phyloP scores from a whole-genome alignment of 2,113 vertebrate genomes.

The Fulica atra region DNA sequence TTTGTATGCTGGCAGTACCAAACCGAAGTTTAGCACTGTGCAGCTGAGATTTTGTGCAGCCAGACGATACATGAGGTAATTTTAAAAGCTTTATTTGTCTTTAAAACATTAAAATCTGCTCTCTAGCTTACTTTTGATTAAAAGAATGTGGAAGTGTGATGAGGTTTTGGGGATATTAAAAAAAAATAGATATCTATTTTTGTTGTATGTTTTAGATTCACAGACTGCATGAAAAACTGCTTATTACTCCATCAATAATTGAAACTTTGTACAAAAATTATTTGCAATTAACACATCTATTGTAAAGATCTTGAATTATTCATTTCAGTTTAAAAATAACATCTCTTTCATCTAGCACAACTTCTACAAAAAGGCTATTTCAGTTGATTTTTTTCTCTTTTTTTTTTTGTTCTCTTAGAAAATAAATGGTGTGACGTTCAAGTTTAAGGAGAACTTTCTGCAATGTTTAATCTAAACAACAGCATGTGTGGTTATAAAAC shows the following conservation, averaged over 20 bases:
- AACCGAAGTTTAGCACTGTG: slow-evolving; percentile 78
- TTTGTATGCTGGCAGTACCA: slow-evolving; percentile 82
- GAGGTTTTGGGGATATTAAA: neutral
- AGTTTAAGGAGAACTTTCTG: slow-evolving; percentile 74
- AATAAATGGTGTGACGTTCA: slow-evolving; percentile 59
- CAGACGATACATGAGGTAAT: slow-evolving; percentile 83
- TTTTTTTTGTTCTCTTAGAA: slow-evolving; percentile 40
- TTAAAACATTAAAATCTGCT: slow-evolving; percentile 76
- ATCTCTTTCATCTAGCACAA: slow-evolving; percentile 48
- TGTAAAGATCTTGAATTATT: slow-evolving; percentile 65
- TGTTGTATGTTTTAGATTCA: slow-evolving; percentile 22
- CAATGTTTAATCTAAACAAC: slow-evolving; percentile 73
- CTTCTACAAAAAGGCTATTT: slow-evolving; percentile 44
- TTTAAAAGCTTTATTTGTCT: slow-evolving; percentile 82
- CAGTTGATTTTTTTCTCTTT: neutral
- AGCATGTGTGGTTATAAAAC: slow-evolving; percentile 72
- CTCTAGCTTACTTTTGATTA: slow-evolving; percentile 70
- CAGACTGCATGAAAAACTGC: slow-evolving; percentile 39
- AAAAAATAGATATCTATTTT: neutral
- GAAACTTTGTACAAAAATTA: slow-evolving; percentile 66
- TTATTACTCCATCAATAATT: slow-evolving; percentile 68
- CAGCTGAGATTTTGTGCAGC: slow-evolving; percentile 76
- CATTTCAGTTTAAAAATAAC: slow-evolving; percentile 63
- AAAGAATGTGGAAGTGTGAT: slow-evolving; percentile 27
- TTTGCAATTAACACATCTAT: slow-evolving; percentile 67